Evolutionary conservation across 2,797 vertebrate genomes (phyloP).

Genomic region (Pteronotus mesoamericanus): DNA sequence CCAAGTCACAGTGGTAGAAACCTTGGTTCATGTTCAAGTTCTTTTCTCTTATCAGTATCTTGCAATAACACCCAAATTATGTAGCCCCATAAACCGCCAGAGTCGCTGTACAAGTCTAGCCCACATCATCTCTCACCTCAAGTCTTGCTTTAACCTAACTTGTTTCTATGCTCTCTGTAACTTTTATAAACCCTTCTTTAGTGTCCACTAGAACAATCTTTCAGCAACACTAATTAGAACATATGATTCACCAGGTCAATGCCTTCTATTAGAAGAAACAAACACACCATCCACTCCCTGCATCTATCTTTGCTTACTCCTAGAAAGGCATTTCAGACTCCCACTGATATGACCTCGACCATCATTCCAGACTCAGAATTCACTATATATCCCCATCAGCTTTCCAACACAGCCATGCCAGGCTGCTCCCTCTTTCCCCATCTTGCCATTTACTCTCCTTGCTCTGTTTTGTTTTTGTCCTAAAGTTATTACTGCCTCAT

Average conservation of each 20-base stretch:
- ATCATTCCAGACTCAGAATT: neutral
- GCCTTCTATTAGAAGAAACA: neutral
- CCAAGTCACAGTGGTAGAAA: neutral
- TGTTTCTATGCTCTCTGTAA: neutral
- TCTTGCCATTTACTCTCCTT: neutral
- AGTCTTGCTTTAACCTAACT: neutral
- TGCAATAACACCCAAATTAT: neutral
- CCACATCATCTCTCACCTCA: too few relatives aligned
- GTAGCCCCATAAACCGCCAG: neutral
- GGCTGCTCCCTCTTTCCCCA: rapidly evolving
- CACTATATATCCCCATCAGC: neutral
- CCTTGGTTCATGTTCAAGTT: neutral
- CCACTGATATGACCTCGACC: neutral
- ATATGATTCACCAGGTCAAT: neutral
- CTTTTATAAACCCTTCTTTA: neutral
- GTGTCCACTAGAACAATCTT: neutral
- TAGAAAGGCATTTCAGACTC: neutral
- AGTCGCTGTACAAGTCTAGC: neutral
- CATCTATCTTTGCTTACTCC: neutral
- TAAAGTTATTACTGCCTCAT: neutral
- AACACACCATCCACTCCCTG: neutral
- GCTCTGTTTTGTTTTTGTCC: neutral
- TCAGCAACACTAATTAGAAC: neutral
- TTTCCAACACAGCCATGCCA: neutral
- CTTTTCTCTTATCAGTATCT: neutral